Percentiles rank a stretch among this genome's conserved stretches.
phyloP scores from a whole-genome alignment of 2,113 vertebrate species.

The Climacteris rufus region DNA sequence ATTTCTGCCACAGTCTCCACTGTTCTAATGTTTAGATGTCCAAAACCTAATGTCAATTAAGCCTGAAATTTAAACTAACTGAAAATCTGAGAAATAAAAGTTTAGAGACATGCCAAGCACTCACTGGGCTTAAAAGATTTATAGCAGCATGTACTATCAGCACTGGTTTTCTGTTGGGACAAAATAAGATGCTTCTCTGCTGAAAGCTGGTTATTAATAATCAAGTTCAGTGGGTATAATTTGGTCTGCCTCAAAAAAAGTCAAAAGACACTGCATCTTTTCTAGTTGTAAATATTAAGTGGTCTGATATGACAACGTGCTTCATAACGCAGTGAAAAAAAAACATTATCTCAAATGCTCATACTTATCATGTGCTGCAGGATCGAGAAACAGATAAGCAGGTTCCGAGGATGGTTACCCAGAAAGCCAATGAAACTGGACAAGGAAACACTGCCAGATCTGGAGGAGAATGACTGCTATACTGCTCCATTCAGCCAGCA shows the following conservation, averaged over 20 bases:
- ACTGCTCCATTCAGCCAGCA: slow-evolving; percentile 95
- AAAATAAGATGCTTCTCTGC: not conserved
- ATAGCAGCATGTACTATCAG: not conserved
- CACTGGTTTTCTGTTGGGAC: not conserved
- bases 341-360: slow-evolving; percentile 32
- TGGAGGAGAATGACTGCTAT: slow-evolving; percentile 95
- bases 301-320: not conserved
- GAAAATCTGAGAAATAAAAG: not conserved
- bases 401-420: slow-evolving; percentile 91
- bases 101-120: not conserved
- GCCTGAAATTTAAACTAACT: not conserved
- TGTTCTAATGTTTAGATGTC: not conserved
- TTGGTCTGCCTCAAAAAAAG: not conserved
- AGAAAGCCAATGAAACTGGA: slow-evolving; percentile 93
- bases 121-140: not conserved
- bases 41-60: not conserved
- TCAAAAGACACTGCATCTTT: not conserved
- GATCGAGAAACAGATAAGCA: slow-evolving; percentile 94
- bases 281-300: not conserved
- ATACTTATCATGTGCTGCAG: slow-evolving; percentile 72
- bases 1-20: not conserved
- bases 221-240: not conserved
- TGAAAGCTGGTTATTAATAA: not conserved
- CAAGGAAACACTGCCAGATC: slow-evolving; percentile 87
- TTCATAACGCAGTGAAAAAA: not conserved